Evolutionary conservation across 2,888 invertebrate species (phyloP).

Genomic region (Flabesymbios commensalis): DNA sequence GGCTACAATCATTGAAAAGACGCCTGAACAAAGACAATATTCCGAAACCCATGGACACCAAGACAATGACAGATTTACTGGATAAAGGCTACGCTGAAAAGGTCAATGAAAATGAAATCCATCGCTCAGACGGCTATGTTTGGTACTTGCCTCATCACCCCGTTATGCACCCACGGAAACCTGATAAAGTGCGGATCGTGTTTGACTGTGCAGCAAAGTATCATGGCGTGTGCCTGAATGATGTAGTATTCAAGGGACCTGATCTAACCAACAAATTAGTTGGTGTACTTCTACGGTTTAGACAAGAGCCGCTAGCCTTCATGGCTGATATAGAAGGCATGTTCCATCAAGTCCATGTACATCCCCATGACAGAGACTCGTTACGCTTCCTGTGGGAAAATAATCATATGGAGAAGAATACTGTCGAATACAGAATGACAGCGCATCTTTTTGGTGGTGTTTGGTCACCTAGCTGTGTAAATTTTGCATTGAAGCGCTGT

Average conservation of each 20-base stretch:
- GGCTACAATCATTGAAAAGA: background rate
- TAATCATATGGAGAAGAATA: too few species aligned
- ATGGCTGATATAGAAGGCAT: conserved; percentile 4
- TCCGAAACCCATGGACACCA: too few species aligned
- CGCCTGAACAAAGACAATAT: background rate
- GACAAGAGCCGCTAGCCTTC: conserved; percentile 2
- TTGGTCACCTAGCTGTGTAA: background rate
- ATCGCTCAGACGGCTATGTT: background rate
- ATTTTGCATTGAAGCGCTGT: background rate
- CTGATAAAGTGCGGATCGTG: background rate
- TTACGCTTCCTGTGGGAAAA: conserved; percentile 12
- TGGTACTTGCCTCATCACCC: conserved; percentile 11
- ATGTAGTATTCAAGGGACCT: conserved; percentile 1
- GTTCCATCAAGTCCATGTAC: conserved; percentile 7
- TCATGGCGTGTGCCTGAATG: background rate
- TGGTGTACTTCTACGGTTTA: background rate
- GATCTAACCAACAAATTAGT: background rate
- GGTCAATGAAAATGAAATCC: background rate
- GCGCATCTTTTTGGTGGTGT: conserved; percentile 1
- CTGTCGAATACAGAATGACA: conserved; percentile 3
- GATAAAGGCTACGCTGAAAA: background rate
- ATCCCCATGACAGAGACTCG: background rate
- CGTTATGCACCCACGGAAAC: background rate
- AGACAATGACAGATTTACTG: too few species aligned
- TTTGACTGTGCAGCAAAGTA: conserved; percentile 2